Evolutionary conservation across 2,797 vertebrate species (phyloP).

Genomic region (Notoglanidium macrostoma): DNA sequence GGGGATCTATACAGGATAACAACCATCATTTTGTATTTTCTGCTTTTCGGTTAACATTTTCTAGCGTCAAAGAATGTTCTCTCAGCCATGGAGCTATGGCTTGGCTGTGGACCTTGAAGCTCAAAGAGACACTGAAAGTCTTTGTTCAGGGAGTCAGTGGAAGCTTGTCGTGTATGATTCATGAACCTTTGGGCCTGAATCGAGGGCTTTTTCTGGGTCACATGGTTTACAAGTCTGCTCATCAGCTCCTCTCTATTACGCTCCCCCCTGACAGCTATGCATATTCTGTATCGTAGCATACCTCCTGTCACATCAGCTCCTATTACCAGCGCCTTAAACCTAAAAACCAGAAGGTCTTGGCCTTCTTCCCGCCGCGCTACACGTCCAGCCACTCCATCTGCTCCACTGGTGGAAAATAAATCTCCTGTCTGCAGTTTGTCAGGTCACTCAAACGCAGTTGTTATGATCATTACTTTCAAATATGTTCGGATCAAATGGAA

Average conservation of each 20-base stretch:
- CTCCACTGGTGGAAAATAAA: slow-evolving; percentile 37
- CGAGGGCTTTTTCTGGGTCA: slow-evolving; percentile 33
- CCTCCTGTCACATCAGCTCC: slow-evolving; percentile 43
- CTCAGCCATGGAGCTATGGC: neutral
- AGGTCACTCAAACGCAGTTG: slow-evolving; percentile 37
- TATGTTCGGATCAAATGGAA: slow-evolving; percentile 38
- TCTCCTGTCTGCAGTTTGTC: slow-evolving; percentile 46
- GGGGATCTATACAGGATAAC: neutral
- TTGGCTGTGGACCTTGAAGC: slow-evolving; percentile 16
- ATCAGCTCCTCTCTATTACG: slow-evolving; percentile 39
- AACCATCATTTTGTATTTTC: neutral
- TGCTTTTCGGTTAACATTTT: slow-evolving; percentile 1
- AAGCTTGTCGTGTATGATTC: slow-evolving; percentile 42
- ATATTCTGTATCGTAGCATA: slow-evolving; percentile 21
- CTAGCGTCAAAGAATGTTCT: neutral
- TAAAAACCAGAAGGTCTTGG: slow-evolving; percentile 48
- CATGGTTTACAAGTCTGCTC: slow-evolving; percentile 42
- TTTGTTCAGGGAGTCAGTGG: slow-evolving; percentile 25
- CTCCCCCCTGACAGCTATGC: slow-evolving; percentile 40
- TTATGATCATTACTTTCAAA: slow-evolving; percentile 39
- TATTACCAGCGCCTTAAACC: slow-evolving; percentile 45
- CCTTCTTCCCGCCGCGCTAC: slow-evolving; percentile 24
- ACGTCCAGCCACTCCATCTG: slow-evolving; percentile 28
- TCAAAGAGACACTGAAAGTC: slow-evolving; percentile 29
- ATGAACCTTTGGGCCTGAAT: slow-evolving; percentile 28